Evolutionary conservation across 2,113 vertebrate genomes (phyloP), one percentile per base, ranked within the genome.

Genomic region (Sprattus sprattus): DNA sequence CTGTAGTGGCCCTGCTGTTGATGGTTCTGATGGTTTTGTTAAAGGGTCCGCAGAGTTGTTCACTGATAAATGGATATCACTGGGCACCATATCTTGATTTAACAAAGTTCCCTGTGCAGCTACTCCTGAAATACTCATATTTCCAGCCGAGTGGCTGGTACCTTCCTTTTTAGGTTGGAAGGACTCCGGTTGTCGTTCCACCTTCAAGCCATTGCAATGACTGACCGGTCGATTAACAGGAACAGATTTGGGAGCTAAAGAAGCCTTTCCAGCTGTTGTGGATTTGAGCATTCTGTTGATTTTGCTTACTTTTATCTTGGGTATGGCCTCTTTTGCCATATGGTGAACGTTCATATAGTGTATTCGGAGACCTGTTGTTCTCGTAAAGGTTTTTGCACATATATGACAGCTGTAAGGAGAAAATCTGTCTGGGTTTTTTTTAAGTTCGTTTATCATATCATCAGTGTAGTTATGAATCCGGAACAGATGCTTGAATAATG

Each of bases 261-360:
- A 78, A 39, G 32, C 32, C 28, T 78, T 78, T 2, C 25, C 25
- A 39, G 6, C 25, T 78, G 64, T 28, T 32, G 71, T 6, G 25
- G 71, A 11, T 39, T 78, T 71, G 64, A 71, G 25, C 86, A 94
- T 96, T 91, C 94, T 96, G 84, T 93, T 96, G 86, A 92, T 96
- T 88, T 94, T 96, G 84, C 95, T 97, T 91, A 96, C 97, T 96
- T 96, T 98, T 88, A 99, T 94, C 91, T 96, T 96, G 84, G 96
- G 96, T 93, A 99, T 96, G 92, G 99, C 97, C 85, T 96, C 95
- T 85, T 96, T 97, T 0, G 98, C 97, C 90, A 99, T 96, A 85
- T 96, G 95, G 92, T 99, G 98, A 32, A 99, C 97, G 85, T 98
- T 96, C 88, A 98, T 97, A 91, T 98, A 99, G 89, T 99, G 98